A percentile compares a stretch with the other conserved stretches of the same genome.
Conservation (phyloP, 2,113 vertebrate species). For the Elephantulus edwardii region DNA sequence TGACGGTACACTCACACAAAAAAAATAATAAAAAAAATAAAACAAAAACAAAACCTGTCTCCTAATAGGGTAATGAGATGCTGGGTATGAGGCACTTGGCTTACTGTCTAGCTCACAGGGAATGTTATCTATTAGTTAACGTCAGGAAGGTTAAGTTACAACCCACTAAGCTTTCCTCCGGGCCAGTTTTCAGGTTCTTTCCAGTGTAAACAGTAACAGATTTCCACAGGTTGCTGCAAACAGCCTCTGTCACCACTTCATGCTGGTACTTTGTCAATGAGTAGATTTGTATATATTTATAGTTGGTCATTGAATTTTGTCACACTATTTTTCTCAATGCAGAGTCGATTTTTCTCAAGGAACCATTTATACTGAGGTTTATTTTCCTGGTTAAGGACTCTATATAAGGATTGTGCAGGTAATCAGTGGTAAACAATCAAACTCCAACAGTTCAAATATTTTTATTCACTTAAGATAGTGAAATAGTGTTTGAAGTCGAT, state of each 20-base stretch:
- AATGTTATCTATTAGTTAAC: slow-evolving; percentile 5
- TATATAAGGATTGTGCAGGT: neutral
- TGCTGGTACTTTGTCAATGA: neutral
- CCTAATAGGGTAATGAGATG: neutral
- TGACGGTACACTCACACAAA: no score
- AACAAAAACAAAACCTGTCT: neutral
- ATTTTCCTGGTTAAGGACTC: neutral
- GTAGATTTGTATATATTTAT: neutral
- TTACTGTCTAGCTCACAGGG: neutral
- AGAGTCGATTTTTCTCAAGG: slow-evolving; percentile 5
- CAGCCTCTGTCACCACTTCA: neutral
- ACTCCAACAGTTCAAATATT: slow-evolving; percentile 17
- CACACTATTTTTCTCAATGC: neutral
- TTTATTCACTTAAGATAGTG: slow-evolving; percentile 44
- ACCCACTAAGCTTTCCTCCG: neutral
- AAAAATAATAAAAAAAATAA: no score
- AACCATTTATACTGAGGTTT: slow-evolving; percentile 6
- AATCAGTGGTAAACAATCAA: neutral
- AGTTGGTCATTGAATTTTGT: slow-evolving; percentile 8
- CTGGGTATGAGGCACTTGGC: neutral
- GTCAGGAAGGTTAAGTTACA: neutral
- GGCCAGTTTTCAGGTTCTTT: neutral
- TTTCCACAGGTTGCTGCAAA: neutral
- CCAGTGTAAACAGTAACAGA: neutral
- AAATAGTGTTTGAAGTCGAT: slow-evolving; percentile 13